These are phyloP conservation scores for Tholera decimalis DNA, from an alignment of 2,888 invertebrate species.

Conservation along the genomic window DNA sequence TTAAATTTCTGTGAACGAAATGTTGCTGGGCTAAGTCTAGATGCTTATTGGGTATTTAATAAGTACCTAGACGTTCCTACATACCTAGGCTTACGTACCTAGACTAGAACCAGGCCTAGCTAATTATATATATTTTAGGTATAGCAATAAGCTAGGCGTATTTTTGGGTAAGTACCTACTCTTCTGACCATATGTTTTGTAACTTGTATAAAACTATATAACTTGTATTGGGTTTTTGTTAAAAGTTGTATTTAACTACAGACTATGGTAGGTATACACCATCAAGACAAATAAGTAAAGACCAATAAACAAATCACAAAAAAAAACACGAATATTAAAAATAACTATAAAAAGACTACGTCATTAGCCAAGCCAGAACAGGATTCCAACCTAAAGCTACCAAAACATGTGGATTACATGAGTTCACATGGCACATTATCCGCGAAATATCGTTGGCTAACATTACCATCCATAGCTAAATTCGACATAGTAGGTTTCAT, in stretches of 20 bases:
- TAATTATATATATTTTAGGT: too few species aligned
- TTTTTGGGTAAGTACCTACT: background rate
- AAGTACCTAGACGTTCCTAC: background rate
- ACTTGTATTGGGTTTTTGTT: too few species aligned
- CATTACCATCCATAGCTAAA: slow-evolving; percentile 52
- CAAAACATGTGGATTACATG: slow-evolving; percentile 36
- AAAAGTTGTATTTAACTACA: too few species aligned
- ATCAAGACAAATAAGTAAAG: too few species aligned
- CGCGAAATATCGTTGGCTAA: slow-evolving; percentile 47
- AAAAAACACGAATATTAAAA: too few species aligned
- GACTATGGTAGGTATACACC: too few species aligned
- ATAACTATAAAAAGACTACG: background rate
- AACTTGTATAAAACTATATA: too few species aligned
- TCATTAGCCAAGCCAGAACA: background rate
- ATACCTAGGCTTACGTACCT: too few species aligned
- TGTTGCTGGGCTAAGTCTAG: background rate
- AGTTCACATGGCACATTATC: slow-evolving; percentile 49
- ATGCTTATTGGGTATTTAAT: too few species aligned
- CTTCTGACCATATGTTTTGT: background rate
- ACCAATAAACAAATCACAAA: too few species aligned
- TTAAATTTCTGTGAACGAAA: background rate
- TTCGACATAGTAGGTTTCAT: slow-evolving; percentile 51
- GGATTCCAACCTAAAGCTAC: background rate
- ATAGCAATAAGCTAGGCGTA: background rate
- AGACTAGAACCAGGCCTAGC: too few species aligned